Conservation (phyloP, 1,140 invertebrate species). For the Aphelinus atriplicis region DNA sequence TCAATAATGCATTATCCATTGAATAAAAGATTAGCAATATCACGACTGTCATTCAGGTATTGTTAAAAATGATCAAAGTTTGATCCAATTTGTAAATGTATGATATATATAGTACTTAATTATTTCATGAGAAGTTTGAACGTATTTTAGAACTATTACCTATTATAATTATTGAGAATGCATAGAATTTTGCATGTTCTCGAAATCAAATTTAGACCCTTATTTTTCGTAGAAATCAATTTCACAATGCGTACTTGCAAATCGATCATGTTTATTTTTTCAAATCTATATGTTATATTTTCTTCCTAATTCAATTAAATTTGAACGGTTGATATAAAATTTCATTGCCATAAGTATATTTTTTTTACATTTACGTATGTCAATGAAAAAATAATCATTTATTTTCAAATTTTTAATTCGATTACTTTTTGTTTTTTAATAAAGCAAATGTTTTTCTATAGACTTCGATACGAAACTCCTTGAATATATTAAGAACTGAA, state of each 20-base stretch:
- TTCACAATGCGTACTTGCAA: not conserved
- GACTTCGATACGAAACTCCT: not conserved
- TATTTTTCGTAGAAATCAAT: not conserved
- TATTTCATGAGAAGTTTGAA: constrained; percentile 24
- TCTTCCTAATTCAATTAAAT: too few relatives aligned
- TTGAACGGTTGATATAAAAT: too few relatives aligned
- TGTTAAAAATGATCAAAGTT: constrained; percentile 16
- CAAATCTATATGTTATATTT: too few relatives aligned
- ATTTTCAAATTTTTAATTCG: not conserved
- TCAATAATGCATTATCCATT: constrained; percentile 7
- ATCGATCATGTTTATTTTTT: too few relatives aligned
- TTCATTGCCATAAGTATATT: too few relatives aligned
- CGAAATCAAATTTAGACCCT: constrained; percentile 14
- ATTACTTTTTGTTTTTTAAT: not conserved
- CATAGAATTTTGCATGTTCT: constrained; percentile 17
- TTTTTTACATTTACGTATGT: too few relatives aligned
- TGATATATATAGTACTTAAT: constrained; percentile 33
- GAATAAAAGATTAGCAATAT: constrained; percentile 21
- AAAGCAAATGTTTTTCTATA: not conserved
- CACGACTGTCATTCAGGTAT: constrained; percentile 30
- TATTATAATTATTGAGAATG: constrained; percentile 35
- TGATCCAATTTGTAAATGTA: constrained; percentile 21
- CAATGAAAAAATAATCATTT: constrained; percentile 2
- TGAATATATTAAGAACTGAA: not conserved
- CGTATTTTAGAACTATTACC: constrained; percentile 24